phyloP scores from a whole-genome alignment of 2,113 vertebrate species.

The Sapayoa aenigma region DNA sequence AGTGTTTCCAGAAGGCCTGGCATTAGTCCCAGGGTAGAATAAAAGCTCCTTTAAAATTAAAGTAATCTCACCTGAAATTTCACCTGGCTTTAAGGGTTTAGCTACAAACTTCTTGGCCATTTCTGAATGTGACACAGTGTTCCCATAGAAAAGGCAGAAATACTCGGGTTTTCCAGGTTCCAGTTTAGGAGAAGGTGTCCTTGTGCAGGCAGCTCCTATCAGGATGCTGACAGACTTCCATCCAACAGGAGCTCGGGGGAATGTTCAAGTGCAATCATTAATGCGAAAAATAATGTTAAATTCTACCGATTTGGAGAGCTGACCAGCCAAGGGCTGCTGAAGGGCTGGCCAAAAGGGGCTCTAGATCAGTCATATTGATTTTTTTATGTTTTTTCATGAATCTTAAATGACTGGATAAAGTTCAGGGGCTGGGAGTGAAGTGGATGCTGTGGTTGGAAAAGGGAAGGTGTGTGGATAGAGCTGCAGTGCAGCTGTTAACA shows the following conservation, averaged over 20 bases:
- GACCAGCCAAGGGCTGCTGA: background rate
- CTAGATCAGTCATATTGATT: background rate
- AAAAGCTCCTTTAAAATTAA: background rate
- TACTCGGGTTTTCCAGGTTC: rapidly evolving
- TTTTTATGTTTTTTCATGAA: background rate
- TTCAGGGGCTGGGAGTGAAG: rapidly evolving
- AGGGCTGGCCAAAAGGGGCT: background rate
- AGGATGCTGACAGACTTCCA: background rate
- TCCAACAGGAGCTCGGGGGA: background rate
- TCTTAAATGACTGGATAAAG: background rate
- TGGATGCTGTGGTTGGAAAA: background rate
- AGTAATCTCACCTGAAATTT: background rate
- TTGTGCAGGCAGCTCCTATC: rapidly evolving
- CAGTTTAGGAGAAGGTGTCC: background rate
- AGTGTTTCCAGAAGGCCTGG: slow-evolving; percentile 30
- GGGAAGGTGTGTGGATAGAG: background rate
- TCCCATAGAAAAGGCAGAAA: background rate
- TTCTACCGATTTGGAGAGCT: background rate
- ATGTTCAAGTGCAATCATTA: background rate
- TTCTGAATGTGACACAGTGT: background rate
- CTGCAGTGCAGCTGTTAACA: rapidly evolving
- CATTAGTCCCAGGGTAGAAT: background rate
- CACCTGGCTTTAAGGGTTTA: background rate
- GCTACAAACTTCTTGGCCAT: background rate
- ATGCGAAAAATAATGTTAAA: background rate